Evolutionary conservation across 2,113 vertebrate genomes (phyloP), one percentile per base, ranked within the genome.

Genomic region (Silurus asotus): DNA sequence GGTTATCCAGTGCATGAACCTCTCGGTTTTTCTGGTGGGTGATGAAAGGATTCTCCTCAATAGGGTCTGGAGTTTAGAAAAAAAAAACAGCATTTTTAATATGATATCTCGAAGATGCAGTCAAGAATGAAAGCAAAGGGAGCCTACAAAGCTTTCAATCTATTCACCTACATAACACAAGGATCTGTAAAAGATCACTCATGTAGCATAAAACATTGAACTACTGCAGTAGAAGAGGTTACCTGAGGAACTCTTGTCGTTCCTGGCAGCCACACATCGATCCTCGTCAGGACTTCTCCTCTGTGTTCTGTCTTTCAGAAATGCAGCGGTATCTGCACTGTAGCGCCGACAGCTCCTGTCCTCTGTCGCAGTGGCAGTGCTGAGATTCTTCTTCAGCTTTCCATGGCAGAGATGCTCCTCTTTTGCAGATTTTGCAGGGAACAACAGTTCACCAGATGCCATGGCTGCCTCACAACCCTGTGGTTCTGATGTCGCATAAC

Each of bases 1-100:
- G 97, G 90, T 98, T 99, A 92, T 99, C 98, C 94, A 98, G 85
- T 10, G 96, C 96, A 25, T 98, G 97, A 55, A 97, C 93, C 84
- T 99, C 97, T 45, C 96, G 96, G 0, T 97, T 98, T 93, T 97
- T 99, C 3, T 96, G 95, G 1, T 96, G 94, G 0, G 97, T 95
- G 79, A 98, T 97, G 87, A 99, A 99, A 0, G 98, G 98, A 88
- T 99, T 99, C 92, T 99, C 98, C 88, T 99, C 98, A 65, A 99
- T 96, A 0, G 97, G 97, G 90, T 96, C 97, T 84, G 98, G 94
- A 91, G 92, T 99, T 97, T 99, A 88, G 64, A 83, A 74, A 19
- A 83, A 74, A 19, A 89, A 77, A 49, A 48, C 48, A 81, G 25
- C 61, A 64, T 86, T 49, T 87, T 53, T 17, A 79, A 58, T 76